These are phyloP conservation scores for Cygnus atratus DNA, from an alignment of 2,113 vertebrate genomes.

Conservation along the genomic window DNA sequence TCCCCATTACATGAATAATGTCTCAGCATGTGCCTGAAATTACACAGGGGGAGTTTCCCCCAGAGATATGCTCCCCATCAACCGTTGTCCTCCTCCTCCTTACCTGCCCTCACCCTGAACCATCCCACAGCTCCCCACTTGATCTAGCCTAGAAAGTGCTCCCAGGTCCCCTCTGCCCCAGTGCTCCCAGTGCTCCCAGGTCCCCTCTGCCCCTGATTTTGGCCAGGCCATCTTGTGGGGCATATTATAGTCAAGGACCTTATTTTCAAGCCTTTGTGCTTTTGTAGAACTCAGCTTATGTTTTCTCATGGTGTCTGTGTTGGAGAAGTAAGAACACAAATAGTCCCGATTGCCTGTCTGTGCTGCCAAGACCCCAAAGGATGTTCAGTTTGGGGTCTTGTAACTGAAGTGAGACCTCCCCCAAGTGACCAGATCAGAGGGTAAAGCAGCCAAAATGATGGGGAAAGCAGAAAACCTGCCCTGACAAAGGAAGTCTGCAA, in stretches of 20 bases:
- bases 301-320: rapidly evolving
- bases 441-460: neutral
- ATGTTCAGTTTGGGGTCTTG: rapidly evolving
- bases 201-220: neutral
- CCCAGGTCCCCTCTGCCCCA: neutral
- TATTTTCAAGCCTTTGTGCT: rapidly evolving
- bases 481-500: neutral
- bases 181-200: neutral
- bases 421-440: rapidly evolving
- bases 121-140: neutral
- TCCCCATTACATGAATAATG: rapidly evolving
- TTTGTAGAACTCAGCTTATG: neutral
- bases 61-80: no score
- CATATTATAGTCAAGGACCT: rapidly evolving
- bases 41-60: rapidly evolving
- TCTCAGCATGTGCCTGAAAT: rapidly evolving
- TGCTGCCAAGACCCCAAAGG: rapidly evolving
- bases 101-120: neutral
- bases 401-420: rapidly evolving
- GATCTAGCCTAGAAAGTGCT: neutral
- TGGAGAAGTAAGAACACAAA: rapidly evolving
- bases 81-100: neutral
- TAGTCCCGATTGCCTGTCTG: rapidly evolving
- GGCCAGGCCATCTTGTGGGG: neutral
- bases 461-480: neutral